A percentile compares a stretch with the other conserved stretches of the same genome.
Evolutionary conservation across 2,797 vertebrate genomes (phyloP).

Genomic region (Pangasius mekongensis): DNA sequence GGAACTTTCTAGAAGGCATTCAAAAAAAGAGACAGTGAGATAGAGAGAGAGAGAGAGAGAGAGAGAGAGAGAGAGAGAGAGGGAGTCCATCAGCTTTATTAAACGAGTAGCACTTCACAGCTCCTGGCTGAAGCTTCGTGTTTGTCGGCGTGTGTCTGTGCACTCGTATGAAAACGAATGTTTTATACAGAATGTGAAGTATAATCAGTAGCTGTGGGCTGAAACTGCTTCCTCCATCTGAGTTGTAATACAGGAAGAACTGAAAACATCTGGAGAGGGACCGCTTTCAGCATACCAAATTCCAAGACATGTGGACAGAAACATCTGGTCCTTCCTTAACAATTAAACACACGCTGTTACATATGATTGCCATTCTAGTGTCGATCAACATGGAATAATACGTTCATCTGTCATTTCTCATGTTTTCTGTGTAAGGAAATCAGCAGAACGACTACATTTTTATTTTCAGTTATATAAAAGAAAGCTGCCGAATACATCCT

Average conservation of each 20-base stretch:
- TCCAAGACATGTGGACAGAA: not conserved
- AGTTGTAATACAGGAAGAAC: conserved; percentile 45
- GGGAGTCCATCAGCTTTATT: not conserved
- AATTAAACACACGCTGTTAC: not conserved
- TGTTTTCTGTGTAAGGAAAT: not conserved
- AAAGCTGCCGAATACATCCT: not conserved
- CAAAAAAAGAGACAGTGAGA: too few species aligned
- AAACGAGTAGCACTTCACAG: not conserved
- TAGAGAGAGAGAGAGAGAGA: not conserved
- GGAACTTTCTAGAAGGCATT: not conserved
- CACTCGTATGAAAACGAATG: not conserved
- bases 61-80: not conserved
- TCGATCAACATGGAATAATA: not conserved
- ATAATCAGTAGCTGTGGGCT: conserved; percentile 46
- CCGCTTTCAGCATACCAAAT: conserved; percentile 12
- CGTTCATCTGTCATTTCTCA: not conserved
- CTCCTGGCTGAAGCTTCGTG: not conserved
- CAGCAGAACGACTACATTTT: not conserved
- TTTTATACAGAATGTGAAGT: conserved; percentile 53
- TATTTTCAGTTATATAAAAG: too few species aligned
- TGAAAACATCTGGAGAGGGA: conserved; percentile 59
- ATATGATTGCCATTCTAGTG: not conserved
- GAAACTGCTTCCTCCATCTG: conserved; percentile 67
- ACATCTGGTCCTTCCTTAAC: conserved; percentile 22
- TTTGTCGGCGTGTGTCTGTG: not conserved